These are phyloP conservation scores for Palythoa grandis DNA, from an alignment of 92 coral and sea anemone genomes.

Conservation along the genomic window DNA sequence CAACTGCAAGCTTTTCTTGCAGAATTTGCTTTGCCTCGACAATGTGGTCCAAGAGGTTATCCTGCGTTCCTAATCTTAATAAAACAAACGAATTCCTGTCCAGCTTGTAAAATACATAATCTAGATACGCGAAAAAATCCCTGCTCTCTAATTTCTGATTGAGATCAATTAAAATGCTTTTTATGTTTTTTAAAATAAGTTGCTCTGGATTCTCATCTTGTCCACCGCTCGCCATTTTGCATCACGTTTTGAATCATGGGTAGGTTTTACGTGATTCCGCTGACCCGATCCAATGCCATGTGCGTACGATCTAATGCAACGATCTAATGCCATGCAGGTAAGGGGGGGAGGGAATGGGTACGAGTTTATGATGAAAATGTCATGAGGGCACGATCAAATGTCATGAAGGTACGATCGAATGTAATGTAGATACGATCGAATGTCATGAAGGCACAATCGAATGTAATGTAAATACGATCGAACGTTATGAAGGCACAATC, in stretches of 20 bases:
- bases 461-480: too few relatives aligned
- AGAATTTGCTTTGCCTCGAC: constrained; percentile 1
- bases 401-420: too few relatives aligned
- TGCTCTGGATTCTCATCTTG: background rate
- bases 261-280: too few relatives aligned
- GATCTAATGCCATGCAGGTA: background rate
- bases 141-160: background rate
- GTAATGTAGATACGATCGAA: too few relatives aligned
- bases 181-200: background rate
- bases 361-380: background rate
- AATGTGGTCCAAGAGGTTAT: background rate
- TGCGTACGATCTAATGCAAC: background rate
- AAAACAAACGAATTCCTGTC: constrained; percentile 10
- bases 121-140: background rate
- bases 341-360: background rate
- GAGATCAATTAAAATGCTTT: background rate
- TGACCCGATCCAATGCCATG: too few relatives aligned
- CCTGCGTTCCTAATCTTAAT: background rate
- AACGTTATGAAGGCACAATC: too few relatives aligned
- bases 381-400: too few relatives aligned
- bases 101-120: background rate
- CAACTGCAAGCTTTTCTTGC: background rate
- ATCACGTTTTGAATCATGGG: background rate
- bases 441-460: too few relatives aligned
- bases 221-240: constrained; percentile 7